phyloP scores from a whole-genome alignment of 2,888 invertebrate species.

The Phengaris arion region DNA sequence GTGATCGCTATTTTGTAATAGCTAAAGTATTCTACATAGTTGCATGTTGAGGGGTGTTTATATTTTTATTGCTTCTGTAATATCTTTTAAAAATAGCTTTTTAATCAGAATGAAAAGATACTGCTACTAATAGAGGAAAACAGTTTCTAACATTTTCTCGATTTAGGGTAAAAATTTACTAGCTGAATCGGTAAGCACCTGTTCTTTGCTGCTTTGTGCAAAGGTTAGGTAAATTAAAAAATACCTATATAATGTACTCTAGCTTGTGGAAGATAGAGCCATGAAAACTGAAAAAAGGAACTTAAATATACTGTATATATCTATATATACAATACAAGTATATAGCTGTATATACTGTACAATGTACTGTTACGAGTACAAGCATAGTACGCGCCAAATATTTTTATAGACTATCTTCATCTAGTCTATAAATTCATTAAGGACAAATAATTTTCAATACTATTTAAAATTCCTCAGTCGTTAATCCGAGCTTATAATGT shows the following conservation, averaged over 20 bases:
- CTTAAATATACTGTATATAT: no score
- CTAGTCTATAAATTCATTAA: constrained; percentile 18
- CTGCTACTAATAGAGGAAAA: background rate
- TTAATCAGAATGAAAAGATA: background rate
- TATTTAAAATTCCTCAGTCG: background rate
- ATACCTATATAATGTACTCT: no score
- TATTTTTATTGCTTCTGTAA: background rate
- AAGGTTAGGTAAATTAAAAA: no score
- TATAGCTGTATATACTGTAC: no score
- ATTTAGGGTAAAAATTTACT: no score
- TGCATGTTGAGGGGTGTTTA: background rate
- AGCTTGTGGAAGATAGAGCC: background rate
- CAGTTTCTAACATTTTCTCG: no score
- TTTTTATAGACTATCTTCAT: constrained; percentile 14
- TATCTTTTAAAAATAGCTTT: background rate
- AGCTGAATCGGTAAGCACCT: no score
- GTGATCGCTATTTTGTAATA: constrained; percentile 19
- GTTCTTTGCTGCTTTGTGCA: no score
- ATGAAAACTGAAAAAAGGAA: background rate
- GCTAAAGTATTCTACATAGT: constrained; percentile 13
- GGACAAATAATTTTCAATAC: background rate
- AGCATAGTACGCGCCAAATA: background rate
- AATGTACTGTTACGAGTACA: background rate
- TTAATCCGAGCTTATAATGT: constrained; percentile 31
- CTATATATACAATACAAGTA: no score